Percentiles rank a stretch among this genome's conserved stretches.
Evolutionary conservation across 2,888 invertebrate species (phyloP).

Genomic region (Anodontia alba): DNA sequence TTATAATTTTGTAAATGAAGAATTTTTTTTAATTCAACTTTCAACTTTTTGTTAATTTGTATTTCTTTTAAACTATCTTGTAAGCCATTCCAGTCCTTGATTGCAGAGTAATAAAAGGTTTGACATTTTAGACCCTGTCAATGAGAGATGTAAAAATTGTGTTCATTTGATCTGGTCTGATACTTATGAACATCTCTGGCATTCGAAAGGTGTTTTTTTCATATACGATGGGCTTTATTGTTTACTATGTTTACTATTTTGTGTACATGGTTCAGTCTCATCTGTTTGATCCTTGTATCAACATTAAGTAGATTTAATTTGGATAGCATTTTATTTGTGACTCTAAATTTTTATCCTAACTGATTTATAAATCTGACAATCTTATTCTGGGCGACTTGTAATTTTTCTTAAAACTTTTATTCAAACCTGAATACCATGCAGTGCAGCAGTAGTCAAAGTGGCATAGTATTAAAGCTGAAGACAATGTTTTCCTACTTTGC

Average conservation of each 20-base stretch:
- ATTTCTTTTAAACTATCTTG: conserved; percentile 5
- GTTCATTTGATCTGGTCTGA: background rate
- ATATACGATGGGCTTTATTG: background rate
- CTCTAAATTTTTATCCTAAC: background rate
- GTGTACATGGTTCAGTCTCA: conserved; percentile 4
- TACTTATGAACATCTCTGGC: background rate
- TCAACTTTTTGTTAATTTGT: background rate
- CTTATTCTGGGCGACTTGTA: conserved; percentile 3
- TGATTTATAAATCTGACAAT: conserved; percentile 19
- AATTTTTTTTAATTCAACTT: background rate
- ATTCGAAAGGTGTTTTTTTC: background rate
- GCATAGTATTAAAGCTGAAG: background rate
- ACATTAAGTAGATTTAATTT: conserved; percentile 15
- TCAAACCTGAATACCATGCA: conserved; percentile 6
- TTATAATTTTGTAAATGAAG: background rate
- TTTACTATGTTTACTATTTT: conserved; percentile 8
- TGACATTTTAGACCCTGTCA: too few relatives aligned
- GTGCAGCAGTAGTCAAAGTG: conserved; percentile 13
- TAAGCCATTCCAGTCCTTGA: conserved; percentile 19
- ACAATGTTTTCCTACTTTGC: background rate
- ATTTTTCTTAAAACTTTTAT: background rate
- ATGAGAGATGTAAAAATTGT: background rate
- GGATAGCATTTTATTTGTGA: background rate
- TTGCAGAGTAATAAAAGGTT: background rate
- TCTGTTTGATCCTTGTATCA: conserved; percentile 1